Conservation (phyloP, 2,113 vertebrate genomes). For the Micronycteris hirsuta region DNA sequence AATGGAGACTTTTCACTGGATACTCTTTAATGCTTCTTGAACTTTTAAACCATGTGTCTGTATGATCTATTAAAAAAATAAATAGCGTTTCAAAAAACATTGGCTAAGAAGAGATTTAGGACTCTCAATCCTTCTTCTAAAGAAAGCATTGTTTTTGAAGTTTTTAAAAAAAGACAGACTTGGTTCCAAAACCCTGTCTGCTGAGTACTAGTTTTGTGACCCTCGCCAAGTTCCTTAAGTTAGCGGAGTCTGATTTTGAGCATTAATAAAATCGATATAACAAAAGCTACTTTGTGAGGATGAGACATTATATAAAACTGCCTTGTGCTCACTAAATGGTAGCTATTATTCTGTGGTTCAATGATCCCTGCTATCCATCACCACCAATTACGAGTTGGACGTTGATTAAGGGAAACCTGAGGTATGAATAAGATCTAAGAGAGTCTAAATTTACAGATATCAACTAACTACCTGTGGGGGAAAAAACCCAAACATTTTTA, state of each 20-base stretch:
- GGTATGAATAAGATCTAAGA: constrained; percentile 10
- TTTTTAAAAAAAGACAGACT: not conserved
- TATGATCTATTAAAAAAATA: constrained; percentile 2
- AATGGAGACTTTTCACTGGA: not conserved
- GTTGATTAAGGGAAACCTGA: constrained; percentile 5
- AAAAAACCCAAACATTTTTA: not conserved
- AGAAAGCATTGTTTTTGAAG: constrained; percentile 8
- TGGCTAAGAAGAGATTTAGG: not conserved
- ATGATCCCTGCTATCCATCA: constrained; percentile 7
- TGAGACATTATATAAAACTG: constrained; percentile 13
- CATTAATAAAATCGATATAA: not conserved
- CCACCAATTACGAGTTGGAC: constrained; percentile 29
- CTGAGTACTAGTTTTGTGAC: constrained; percentile 27
- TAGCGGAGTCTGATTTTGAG: not conserved
- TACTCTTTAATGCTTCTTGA: not conserved
- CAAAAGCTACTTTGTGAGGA: constrained; percentile 53
- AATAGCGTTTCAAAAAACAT: not conserved
- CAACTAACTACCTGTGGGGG: not conserved
- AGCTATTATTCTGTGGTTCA: constrained; percentile 40
- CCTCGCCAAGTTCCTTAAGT: constrained; percentile 34
- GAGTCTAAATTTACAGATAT: constrained; percentile 25
- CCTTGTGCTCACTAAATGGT: constrained; percentile 30
- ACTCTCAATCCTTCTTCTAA: not conserved
- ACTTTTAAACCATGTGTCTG: not conserved
- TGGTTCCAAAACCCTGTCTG: constrained; percentile 17